Evolutionary conservation across 2,113 vertebrate genomes (phyloP), one percentile per base, ranked within the genome.

Genomic region (Syngnathus typhle): DNA sequence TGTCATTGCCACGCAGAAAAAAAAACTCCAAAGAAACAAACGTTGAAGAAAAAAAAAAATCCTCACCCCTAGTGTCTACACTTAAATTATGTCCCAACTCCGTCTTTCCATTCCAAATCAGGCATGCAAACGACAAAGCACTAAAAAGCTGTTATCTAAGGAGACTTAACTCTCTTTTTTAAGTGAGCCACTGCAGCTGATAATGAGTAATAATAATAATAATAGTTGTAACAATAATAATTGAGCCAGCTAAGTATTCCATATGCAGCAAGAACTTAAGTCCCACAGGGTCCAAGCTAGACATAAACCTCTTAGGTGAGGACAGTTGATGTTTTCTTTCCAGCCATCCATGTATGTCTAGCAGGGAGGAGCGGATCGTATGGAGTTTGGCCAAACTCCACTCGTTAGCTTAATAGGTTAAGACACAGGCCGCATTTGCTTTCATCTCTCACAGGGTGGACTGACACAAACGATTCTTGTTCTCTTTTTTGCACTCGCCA

Each of bases 381-480:
- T 7, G 41, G 55, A 32, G 51, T 27, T 13, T 18, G 75, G 76
- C 73, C 60, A 66, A 73, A 59, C 66, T 67, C 51, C 10, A 37
- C 76, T 71, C 72, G 62, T 82, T 74, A 71, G 59, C 71, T 70
- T 91, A 91, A 90, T 90, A 76, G 84, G 60, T 87, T 84, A 60
- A 82, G 90, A 91, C 90, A 90, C 82, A 80, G 75, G 66, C 89
- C 89, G 86, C 79, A 79, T 89, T 89, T 82, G 77, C 82, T 89
- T 88, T 90, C 88, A 85, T 89, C 85, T 91, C 89, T 85, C 82
- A 74, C 71, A 85, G 87, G 90, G 72, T 65, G 72, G 69, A 60
- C 88, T 89, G 89, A 91, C 88, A 91, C 83, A 85, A 89, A 80
- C 72, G 36, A 90, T 90, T 88, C 83, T 72, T 82, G 86, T 89